Conservation (phyloP, 1,140 invertebrate genomes). For the Dendroctonus valens region DNA sequence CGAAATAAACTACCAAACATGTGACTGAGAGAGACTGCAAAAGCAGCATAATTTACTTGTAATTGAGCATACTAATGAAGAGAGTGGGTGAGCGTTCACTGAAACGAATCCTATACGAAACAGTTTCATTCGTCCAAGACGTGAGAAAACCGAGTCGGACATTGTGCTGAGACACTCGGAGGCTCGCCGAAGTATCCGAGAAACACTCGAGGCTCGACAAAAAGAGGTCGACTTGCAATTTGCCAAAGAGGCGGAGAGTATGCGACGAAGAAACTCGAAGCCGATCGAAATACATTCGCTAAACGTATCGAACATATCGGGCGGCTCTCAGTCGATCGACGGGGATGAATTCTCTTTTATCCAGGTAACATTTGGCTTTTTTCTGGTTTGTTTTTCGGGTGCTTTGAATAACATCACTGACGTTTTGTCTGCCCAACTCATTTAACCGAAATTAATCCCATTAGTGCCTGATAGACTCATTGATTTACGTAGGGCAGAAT, state of each 20-base stretch:
- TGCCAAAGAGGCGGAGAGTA: conserved; percentile 51
- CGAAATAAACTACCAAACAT: no score
- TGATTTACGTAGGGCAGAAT: no score
- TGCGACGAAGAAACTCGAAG: conserved; percentile 51
- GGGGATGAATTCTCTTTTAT: conserved; percentile 48
- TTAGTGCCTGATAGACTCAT: no score
- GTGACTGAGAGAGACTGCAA: no score
- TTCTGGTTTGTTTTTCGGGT: conserved; percentile 34
- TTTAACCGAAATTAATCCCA: no score
- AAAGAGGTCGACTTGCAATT: conserved; percentile 52
- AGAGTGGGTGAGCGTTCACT: neutral
- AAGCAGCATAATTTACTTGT: conserved; percentile 2
- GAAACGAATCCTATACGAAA: conserved; percentile 19
- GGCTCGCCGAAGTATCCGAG: conserved; percentile 50
- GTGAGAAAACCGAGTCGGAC: conserved; percentile 84
- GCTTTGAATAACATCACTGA: conserved; percentile 14
- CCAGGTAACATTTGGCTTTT: conserved; percentile 45
- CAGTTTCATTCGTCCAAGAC: conserved; percentile 60
- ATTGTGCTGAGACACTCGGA: conserved; percentile 68
- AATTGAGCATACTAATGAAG: neutral
- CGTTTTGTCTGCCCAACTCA: no score
- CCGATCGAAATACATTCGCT: conserved; percentile 49
- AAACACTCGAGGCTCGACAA: conserved; percentile 52
- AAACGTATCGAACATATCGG: conserved; percentile 39
- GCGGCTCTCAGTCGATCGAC: conserved; percentile 39